Base-by-base conservation (phyloP, 2,113 vertebrate genomes). In the Romanogobio albipinnatus region DNA sequence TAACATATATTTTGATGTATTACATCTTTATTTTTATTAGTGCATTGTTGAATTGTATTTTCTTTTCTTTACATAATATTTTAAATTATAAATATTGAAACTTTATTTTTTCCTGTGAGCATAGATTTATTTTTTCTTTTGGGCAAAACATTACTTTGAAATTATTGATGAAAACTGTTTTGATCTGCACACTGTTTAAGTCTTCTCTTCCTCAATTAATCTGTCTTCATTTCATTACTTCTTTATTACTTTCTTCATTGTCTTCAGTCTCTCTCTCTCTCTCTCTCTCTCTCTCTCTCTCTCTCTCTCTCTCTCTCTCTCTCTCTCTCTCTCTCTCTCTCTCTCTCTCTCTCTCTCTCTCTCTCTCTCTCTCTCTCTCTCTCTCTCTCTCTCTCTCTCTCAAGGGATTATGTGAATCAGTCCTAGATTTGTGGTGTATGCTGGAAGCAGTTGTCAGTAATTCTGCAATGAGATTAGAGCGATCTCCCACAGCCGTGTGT, bases 381-480 rank as follows among this genome's bases (percentile, higher is more conserved):
- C 39, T 59, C 74, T 77, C 79, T 81, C 79, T 76, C 33, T 64
- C 29, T 82, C n/a, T 33, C 51, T 83, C 82, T 4, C 82, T 64
- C 39, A 58, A 75, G 59, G 68, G 73, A 85, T 85, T 87, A 82
- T 47, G 43, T 70, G 10, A 59, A 82, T 82, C 77, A 81, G 71
- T 39, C 26, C 43, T 83, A 85, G 79, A 87, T 85, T 82, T 82
- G 80, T 79, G 45, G 53, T 17, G 13, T 73, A 83, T 39, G 74
- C 64, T 84, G 26, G 43, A 85, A 70, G 74, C 71, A 26, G 70
- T 87, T 36, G 11, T 49, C 51, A 77, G 62, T 73, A 77, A 24
- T 58, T 71, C 82, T 33, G 26, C 81, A 70, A 88, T 73, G 39
- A 85, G 86, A 85, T 78, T 47, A 85, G 74, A 83, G 26, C 24